A percentile compares a stretch with the other conserved stretches of the same genome.
Evolutionary conservation across 1,140 invertebrate species (phyloP).

Genomic region (Drosophila willistoni): DNA sequence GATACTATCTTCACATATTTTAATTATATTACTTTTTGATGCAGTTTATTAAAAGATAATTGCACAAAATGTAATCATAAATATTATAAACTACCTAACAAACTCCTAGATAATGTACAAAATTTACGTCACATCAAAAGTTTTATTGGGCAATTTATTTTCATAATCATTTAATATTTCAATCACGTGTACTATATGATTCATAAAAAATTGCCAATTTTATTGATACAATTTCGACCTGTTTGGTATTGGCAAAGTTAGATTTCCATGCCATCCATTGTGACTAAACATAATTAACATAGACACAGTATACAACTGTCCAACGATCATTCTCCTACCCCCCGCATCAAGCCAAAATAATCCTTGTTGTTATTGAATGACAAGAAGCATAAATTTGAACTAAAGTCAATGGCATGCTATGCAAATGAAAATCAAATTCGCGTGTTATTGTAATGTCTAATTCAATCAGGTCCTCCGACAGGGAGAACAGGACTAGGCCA

Average conservation of each 20-base stretch:
- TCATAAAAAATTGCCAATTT: not conserved
- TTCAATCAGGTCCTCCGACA: conserved; percentile 42
- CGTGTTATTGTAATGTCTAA: conserved; percentile 42
- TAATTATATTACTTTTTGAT: no score
- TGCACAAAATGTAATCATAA: no score
- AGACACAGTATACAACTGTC: not conserved
- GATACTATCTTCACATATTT: no score
- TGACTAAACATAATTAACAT: not conserved
- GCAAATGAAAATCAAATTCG: conserved; percentile 45
- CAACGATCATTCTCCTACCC: not conserved
- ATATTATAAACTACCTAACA: no score
- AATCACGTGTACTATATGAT: not conserved
- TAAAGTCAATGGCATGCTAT: conserved; percentile 42
- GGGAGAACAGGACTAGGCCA: conserved; percentile 45
- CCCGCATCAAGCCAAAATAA: conserved; percentile 21
- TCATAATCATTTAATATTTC: not conserved
- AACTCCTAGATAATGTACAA: not conserved
- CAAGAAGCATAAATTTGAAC: conserved; percentile 42
- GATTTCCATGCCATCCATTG: not conserved
- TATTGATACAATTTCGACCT: conserved; percentile 1
- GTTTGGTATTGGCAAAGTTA: not conserved
- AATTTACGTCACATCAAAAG: not conserved
- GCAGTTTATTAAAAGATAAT: no score
- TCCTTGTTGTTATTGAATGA: conserved; percentile 44
- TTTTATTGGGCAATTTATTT: not conserved